phyloP scores from a whole-genome alignment of 2,888 invertebrate genomes.

The Hydrotaea cyrtoneurina region DNA sequence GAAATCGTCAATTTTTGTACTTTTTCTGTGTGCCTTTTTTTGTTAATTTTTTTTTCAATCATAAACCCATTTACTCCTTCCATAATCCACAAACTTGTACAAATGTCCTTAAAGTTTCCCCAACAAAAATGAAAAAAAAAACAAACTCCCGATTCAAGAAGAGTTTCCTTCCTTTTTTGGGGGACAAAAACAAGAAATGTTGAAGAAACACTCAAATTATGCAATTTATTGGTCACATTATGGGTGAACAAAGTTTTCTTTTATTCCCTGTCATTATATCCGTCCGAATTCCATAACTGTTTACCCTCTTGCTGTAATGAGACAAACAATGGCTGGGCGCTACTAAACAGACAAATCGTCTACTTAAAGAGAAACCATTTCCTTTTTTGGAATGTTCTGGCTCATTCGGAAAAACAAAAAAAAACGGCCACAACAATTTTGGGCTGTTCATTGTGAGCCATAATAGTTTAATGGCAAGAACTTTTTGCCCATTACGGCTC shows the following conservation, averaged over 20 bases:
- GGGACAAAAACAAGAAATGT: not conserved
- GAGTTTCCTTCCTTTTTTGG: not conserved
- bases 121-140: too few relatives aligned
- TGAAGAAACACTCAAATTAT: constrained; percentile 55
- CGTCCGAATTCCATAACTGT: not conserved
- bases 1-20: too few relatives aligned
- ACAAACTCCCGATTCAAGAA: not conserved
- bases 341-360: constrained; percentile 55
- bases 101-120: too few relatives aligned
- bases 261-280: not conserved
- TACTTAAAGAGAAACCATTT: constrained; percentile 41
- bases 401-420: constrained; percentile 25
- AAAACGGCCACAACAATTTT: constrained; percentile 34
- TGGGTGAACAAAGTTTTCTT: constrained; percentile 13
- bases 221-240: constrained; percentile 40
- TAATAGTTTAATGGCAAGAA: constrained; percentile 61
- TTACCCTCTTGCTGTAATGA: not conserved
- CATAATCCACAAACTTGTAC: too few relatives aligned
- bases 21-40: too few relatives aligned
- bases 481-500: constrained; percentile 46
- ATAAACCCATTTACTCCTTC: too few relatives aligned
- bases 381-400: not conserved
- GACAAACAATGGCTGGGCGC: not conserved
- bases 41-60: too few relatives aligned
- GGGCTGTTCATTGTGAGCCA: constrained; percentile 24